phyloP scores from a whole-genome alignment of 2,113 vertebrate genomes.

The Dendropsophus ebraccatus region DNA sequence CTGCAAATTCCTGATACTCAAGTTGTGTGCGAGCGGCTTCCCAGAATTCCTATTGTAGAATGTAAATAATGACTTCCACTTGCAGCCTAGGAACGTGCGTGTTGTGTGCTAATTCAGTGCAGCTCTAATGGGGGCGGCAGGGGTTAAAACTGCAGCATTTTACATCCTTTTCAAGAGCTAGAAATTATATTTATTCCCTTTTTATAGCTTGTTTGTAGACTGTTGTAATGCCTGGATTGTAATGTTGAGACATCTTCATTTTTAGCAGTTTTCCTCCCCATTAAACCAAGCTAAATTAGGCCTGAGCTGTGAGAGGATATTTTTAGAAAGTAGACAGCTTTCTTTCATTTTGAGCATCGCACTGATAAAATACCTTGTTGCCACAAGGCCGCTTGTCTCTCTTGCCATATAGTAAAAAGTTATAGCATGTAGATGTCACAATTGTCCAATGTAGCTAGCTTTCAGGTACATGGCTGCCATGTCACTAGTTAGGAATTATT shows the following conservation, averaged over 20 bases:
- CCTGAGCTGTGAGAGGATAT: no score
- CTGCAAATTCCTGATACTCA: constrained; percentile 11
- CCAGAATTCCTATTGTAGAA: not conserved
- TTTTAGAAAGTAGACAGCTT: no score
- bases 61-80: constrained; percentile 15
- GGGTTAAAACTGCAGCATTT: not conserved
- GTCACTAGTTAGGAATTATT: no score
- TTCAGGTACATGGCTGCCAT: no score
- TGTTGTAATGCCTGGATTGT: not conserved
- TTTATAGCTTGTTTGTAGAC: not conserved
- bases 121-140: not conserved
- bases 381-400: no score
- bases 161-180: not conserved
- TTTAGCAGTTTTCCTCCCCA: no score
- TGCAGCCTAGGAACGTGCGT: not conserved
- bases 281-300: not conserved
- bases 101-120: not conserved
- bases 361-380: no score
- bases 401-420: no score
- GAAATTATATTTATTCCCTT: not conserved
- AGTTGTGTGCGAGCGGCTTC: not conserved
- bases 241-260: not conserved
- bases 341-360: no score
- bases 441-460: no score
- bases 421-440: no score